These are phyloP conservation scores for Scaptomyza pallida DNA, from an alignment of 1,140 invertebrate genomes.

Conservation along the genomic window DNA sequence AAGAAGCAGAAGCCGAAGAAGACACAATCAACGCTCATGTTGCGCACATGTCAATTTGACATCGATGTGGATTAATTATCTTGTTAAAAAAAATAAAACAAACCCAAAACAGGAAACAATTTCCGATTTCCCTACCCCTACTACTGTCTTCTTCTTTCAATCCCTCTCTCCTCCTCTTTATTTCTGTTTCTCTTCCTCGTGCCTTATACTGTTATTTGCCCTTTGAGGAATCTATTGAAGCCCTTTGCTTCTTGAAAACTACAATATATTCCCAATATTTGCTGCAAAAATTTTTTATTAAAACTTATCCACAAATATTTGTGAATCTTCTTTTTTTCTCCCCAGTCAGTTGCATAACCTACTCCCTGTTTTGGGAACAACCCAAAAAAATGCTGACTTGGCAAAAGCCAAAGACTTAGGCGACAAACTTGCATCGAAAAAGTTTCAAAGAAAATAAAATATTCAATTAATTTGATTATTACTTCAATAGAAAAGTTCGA, in stretches of 20 bases:
- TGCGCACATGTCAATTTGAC: slow-evolving; percentile 49
- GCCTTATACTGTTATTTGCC: too few species aligned
- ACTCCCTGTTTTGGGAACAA: background rate
- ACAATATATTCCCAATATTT: too few species aligned
- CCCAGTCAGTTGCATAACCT: too few species aligned
- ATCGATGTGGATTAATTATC: slow-evolving; percentile 56
- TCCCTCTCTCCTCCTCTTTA: background rate
- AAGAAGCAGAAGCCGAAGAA: too few species aligned
- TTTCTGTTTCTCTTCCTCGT: background rate
- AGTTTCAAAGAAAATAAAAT: background rate
- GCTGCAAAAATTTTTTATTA: too few species aligned
- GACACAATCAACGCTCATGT: too few species aligned
- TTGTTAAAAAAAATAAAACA: slow-evolving; percentile 41
- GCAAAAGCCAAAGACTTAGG: slow-evolving; percentile 49
- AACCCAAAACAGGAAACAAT: slow-evolving; percentile 38
- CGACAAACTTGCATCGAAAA: slow-evolving; percentile 48
- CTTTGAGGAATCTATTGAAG: too few species aligned
- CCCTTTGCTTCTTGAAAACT: too few species aligned
- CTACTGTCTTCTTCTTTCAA: background rate
- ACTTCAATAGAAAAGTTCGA: slow-evolving; percentile 22
- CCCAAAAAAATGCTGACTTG: background rate
- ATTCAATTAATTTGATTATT: slow-evolving; percentile 28
- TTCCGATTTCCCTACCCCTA: slow-evolving; percentile 13
- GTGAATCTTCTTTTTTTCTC: too few species aligned
- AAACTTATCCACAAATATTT: too few species aligned